Evolutionary conservation across 1,140 invertebrate species (phyloP).

Genomic region (fruit fly (Drosophila melanogaster)): Release_6_plus_ISO1_MT NT_033777.3:17266501-17267000

Average conservation of each 20-base stretch:
- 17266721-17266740: too few species aligned
- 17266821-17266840: too few species aligned
- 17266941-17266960: background rate
- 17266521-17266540: conserved; percentile 16
- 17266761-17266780: too few species aligned
- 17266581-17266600: conserved; percentile 37
- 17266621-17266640: conserved; percentile 14
- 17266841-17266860: too few species aligned
- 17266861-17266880: too few species aligned
- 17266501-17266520: conserved; percentile 38
- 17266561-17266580: conserved; percentile 5
- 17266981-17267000: background rate
- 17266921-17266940: background rate
- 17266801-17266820: too few species aligned
- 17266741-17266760: too few species aligned
- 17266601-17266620: conserved; percentile 46
- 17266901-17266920: too few species aligned
- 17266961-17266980: background rate
- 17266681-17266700: too few species aligned
- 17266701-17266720: too few species aligned
- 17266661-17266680: background rate
- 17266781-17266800: too few species aligned
- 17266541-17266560: conserved; percentile 42
- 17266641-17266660: background rate
- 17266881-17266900: too few species aligned